Evolutionary conservation across 2,113 vertebrate species (phyloP).

Genomic region (Elgaria multicarinata): DNA sequence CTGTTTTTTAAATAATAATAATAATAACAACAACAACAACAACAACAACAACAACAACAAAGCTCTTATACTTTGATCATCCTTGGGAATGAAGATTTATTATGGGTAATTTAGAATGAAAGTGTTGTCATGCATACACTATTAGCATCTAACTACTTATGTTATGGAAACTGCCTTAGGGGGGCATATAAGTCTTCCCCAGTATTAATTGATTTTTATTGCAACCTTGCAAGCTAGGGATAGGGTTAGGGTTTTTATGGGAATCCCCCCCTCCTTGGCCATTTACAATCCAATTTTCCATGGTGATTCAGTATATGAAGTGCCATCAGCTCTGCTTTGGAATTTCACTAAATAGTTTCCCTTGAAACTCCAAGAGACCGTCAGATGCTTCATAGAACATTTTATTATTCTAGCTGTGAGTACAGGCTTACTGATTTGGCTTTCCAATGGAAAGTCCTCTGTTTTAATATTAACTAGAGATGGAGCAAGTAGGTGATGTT

Average conservation of each 20-base stretch:
- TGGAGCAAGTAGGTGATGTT: not conserved
- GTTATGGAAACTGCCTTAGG: not conserved
- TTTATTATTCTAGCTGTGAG: not conserved
- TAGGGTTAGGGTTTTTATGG: not conserved
- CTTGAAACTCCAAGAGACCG: not conserved
- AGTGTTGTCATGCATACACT: not conserved
- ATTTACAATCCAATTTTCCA: conserved; percentile 23
- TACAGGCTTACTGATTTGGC: not conserved
- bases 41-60: too few relatives aligned
- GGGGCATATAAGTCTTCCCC: not conserved
- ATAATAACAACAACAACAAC: too few relatives aligned
- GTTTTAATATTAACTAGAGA: not conserved
- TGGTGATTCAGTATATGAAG: not conserved
- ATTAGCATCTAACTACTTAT: not conserved
- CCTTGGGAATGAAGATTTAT: not conserved
- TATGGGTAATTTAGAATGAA: not conserved
- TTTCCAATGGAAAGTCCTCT: not conserved
- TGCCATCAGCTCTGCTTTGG: not conserved
- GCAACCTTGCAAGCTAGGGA: not conserved
- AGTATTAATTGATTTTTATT: not conserved
- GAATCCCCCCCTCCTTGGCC: not conserved
- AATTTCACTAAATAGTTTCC: conserved; percentile 13
- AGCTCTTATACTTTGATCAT: not conserved
- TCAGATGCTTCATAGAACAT: not conserved
- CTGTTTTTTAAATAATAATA: too few relatives aligned